Percentiles rank a stretch among this genome's conserved stretches.
Conservation (phyloP, 2,113 vertebrate genomes). For the Zosterops lateralis region DNA sequence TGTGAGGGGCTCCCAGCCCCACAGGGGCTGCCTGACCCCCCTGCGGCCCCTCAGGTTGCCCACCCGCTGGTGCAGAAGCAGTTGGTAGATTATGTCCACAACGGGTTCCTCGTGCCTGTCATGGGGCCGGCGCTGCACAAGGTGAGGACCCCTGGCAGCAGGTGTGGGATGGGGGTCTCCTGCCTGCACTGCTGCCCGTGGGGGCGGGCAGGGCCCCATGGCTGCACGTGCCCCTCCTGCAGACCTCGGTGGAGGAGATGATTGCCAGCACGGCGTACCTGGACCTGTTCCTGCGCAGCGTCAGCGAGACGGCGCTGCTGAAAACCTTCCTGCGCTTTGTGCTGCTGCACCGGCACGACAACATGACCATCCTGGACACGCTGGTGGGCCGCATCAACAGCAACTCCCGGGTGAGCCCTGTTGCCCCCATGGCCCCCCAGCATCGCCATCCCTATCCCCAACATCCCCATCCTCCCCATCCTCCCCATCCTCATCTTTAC, state of each 20-base stretch:
- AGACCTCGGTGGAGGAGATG: slow-evolving; percentile 96
- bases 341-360: slow-evolving; percentile 91
- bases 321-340: slow-evolving; percentile 94
- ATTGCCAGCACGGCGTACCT: slow-evolving; percentile 96
- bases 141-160: slow-evolving; percentile 63
- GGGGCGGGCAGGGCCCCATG: rapidly evolving
- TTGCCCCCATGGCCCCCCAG: rapidly evolving
- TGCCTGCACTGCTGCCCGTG: rapidly evolving
- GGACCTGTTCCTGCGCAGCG: slow-evolving; percentile 93
- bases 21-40: not conserved
- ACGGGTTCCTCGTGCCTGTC: slow-evolving; percentile 93
- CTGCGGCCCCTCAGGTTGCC: slow-evolving; percentile 72
- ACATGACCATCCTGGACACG: slow-evolving; percentile 91
- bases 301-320: slow-evolving; percentile 88
- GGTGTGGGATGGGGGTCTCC: not conserved
- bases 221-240: not conserved
- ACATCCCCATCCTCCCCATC: too few species aligned
- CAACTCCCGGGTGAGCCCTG: slow-evolving; percentile 85
- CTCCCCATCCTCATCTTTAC: too few species aligned
- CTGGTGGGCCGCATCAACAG: slow-evolving; percentile 91
- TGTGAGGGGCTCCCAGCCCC: not conserved
- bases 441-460: not conserved
- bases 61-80: slow-evolving; percentile 91
- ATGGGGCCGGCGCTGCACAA: slow-evolving; percentile 95
- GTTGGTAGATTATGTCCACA: slow-evolving; percentile 94